Evolutionary conservation across 2,797 vertebrate genomes (phyloP).

Genomic region (Galago senegalensis): DNA sequence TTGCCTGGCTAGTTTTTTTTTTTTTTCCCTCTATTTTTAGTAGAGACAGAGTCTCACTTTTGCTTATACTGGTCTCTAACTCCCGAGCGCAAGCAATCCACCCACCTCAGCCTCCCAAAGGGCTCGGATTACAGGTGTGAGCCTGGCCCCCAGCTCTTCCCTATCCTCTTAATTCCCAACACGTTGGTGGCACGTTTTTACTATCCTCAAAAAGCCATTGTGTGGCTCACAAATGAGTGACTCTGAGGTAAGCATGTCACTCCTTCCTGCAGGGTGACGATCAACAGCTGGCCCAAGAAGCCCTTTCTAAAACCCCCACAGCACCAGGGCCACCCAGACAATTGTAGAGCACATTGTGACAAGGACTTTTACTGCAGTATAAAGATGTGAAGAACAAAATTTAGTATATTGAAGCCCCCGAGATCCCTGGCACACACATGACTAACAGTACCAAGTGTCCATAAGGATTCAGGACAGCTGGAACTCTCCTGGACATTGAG

Average conservation of each 20-base stretch:
- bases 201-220: neutral
- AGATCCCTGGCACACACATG: neutral
- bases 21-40: too few species aligned
- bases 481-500: neutral
- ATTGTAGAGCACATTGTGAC: neutral
- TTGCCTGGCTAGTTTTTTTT: too few species aligned
- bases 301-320: neutral
- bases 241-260: neutral
- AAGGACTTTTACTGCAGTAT: neutral
- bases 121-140: too few species aligned
- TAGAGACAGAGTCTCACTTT: too few species aligned
- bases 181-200: neutral
- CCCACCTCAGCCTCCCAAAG: too few species aligned
- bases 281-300: neutral
- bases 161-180: neutral
- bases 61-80: too few species aligned
- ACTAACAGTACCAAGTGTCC: neutral
- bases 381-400: neutral
- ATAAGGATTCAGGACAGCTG: neutral
- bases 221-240: neutral
- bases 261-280: neutral
- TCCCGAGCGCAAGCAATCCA: too few species aligned
- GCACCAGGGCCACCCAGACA: neutral
- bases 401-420: neutral
- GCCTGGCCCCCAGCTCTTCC: neutral